phyloP scores from a whole-genome alignment of 1,140 invertebrate genomes.

The Yoshiicerus persimilis region DNA sequence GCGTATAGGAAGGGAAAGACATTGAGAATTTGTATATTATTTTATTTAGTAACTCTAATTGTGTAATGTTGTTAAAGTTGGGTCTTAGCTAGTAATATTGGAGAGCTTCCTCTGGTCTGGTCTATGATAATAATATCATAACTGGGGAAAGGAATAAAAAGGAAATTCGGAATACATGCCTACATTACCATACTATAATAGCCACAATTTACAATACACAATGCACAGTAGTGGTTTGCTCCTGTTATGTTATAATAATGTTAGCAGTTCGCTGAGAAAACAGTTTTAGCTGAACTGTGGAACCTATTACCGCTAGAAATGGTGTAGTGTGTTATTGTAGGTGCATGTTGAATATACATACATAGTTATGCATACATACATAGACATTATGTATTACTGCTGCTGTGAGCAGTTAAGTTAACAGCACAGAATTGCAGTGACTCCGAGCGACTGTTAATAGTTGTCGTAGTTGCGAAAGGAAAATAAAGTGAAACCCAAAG shows the following conservation, averaged over 20 bases:
- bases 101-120: no score
- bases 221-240: neutral
- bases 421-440: neutral
- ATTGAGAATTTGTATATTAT: neutral
- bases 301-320: no score
- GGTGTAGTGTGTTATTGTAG: neutral
- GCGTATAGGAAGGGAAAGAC: neutral
- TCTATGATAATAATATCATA: no score
- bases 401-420: neutral
- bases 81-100: neutral
- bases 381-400: neutral
- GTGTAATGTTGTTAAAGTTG: neutral
- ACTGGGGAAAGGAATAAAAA: neutral
- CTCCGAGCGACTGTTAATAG: neutral
- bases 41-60: neutral
- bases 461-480: neutral
- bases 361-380: neutral
- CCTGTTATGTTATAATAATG: neutral
- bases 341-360: neutral
- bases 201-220: neutral
- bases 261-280: neutral
- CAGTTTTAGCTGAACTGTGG: neutral
- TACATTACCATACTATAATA: neutral
- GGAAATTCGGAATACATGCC: neutral
- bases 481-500: slow-evolving; percentile 1